Evolutionary conservation across 1,140 invertebrate genomes (phyloP), one percentile per base, ranked within the genome.

Genomic region (Bombus ignitus): DNA sequence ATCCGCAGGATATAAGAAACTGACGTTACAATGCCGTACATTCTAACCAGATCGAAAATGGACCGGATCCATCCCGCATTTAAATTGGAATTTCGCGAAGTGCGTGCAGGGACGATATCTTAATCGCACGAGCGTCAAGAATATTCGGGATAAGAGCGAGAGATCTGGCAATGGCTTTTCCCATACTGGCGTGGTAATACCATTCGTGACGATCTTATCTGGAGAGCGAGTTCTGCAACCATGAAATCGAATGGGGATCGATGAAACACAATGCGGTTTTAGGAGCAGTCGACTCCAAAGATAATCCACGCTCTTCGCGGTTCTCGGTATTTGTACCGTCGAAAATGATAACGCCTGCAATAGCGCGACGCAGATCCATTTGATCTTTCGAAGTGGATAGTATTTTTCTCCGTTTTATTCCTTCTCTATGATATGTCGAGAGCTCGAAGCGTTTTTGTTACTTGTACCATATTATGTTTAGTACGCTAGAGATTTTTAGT

Each of bases 181-280:
- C 75, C 32, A 72, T 85, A 37, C 68, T 15, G 39, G 53, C 42
- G 13, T 57, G 22, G 83, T 62, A 85, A 47, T 71, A 25, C 68
- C 35, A 35, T 71, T 47, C 83, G 53, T 72, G 76, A 72, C 76
- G 83, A 80, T 85, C 57, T 80, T 80, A 85, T 85, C 83, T 65
- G 3, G 28, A 0, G n/a, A 62, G 66, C 83, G 53, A 85, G 83
- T 47, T 71, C 76, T 85, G 83, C 76, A 80, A 44, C 76, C 83
- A 80, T 80, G 83, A 85, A 85, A 85, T 85, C 76, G 76, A 85
- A 85, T 65, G 68, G 76, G 68, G 68, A 80, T 85, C 76, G 59
- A 85, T 80, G 83, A 59, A 85, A 80, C 83, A 85, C 83, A 85
- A 85, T 85, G 66, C 25, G 42, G 53, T 62, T 85, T 85, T 80